Base-by-base conservation (phyloP, 2,797 vertebrate species). In the Rhinichthys osculus region DNA sequence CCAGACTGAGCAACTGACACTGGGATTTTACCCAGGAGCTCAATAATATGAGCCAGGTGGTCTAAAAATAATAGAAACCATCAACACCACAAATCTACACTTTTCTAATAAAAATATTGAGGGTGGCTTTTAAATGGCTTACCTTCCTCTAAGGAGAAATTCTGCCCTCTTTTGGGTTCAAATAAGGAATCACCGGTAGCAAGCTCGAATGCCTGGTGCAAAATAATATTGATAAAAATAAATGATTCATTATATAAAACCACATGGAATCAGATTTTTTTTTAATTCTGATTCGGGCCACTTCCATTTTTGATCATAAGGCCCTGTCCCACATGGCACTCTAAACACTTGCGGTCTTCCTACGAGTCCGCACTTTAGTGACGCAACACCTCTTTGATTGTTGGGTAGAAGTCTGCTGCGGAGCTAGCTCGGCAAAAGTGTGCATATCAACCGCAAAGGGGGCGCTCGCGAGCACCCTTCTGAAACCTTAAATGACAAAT, bases 121-220 rank as follows among this genome's bases (percentile, higher is more conserved):
- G 19, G 38, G n/a, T 38, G 7, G 3, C n/a, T 73, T 47, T 52
- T 42, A 52, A 50, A 27, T 44, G 27, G 88, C 70, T 90, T 94
- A 98, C 97, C 97, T 73, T 97, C 96, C 85, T 97, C 95, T 92
- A 95, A 93, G 82, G 96, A 96, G 91, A 96, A 94, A 21, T 91
- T 93, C 23, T 94, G 93, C 30, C 94, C 90, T 71, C 94, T 92
- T 91, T 94, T 95, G 81, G 97, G 97, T 83, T 96, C 95, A 90
- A 97, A 97, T 30, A 97, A 92, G 1, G 87, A 66, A 86, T 96
- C 94, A 78, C 97, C 96, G 30, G 96, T 97, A 84, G 94, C 92
- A 93, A 97, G 91, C 92, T 98, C 96, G 91, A 97, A 97, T 76
- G 96, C 95, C 97, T 98, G 84, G 78, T 92, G 90, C 16, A 64